Base-by-base conservation (phyloP, 1,140 invertebrate species). In the Diplogasteroides magnus region DNA sequence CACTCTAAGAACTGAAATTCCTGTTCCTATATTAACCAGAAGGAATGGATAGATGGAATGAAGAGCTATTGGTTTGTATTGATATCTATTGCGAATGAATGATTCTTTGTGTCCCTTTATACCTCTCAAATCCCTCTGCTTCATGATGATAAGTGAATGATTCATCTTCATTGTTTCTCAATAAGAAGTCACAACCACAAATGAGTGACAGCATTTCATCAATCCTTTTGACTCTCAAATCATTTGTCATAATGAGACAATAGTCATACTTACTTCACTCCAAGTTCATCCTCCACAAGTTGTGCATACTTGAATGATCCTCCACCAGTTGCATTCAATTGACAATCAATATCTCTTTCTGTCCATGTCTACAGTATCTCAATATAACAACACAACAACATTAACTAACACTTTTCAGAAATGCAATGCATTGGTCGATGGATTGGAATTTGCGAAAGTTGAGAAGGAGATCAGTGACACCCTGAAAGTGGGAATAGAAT, bases 121-220 rank as follows among this genome's bases (percentile, higher is more conserved):
- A 67, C 70, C 61, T 72, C 55, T 72, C 65, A 13, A 59, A 32
- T 26, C 70, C 70, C 26, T 57, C 31, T 23, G 70, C 70, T 15
- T 72, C 70, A 60, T 72, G 70, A 60, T 72, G 70, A 63, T 72
- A 72, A 56, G 70, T 72, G 65, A 72, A 72, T 27, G 67, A 71
- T 32, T 72, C 70, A 55, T 72, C 70, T 15, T 71, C 70, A 59
- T 72, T 72, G 59, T 71, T 67, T 23, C 64, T 37, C 1, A 72
- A 57, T 1, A 72, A 56, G 61, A 72, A 72, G 28, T 72, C 65
- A 15, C 68, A 71, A 15, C 70, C 70, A 60, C 13, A 67, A 32
- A 72, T 72, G 1, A 72, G 61, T 14, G 70, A 72, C 3, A 58
- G 59, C 70, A 72, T 72, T 37, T 72, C 70, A 25, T 72, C 70